These are phyloP conservation scores for Nettapus auritus DNA, from an alignment of 2,113 vertebrate genomes.

Conservation along the genomic window DNA sequence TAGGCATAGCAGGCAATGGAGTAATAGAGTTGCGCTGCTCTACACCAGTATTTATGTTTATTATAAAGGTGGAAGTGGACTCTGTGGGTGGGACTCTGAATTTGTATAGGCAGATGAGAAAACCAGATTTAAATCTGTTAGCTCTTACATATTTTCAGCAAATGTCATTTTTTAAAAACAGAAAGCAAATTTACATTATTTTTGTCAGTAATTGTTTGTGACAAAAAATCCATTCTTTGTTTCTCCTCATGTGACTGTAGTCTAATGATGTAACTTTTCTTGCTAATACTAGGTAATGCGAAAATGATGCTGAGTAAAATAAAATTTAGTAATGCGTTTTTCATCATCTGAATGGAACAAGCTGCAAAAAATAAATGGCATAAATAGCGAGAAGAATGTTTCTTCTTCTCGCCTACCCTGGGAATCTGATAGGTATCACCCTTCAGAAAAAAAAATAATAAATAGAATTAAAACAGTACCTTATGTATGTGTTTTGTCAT, in stretches of 20 bases:
- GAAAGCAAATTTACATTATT: not conserved
- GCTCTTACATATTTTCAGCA: not conserved
- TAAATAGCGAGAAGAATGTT: not conserved
- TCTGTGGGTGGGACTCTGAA: not conserved
- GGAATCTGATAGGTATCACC: not conserved
- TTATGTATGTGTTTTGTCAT: not conserved
- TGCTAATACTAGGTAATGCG: not conserved
- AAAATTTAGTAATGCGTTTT: not conserved
- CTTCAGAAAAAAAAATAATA: not conserved
- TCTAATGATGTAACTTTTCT: not conserved
- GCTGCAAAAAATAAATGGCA: not conserved
- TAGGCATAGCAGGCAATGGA: slow-evolving; percentile 10
- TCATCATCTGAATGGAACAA: not conserved
- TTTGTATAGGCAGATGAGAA: not conserved
- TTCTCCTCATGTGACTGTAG: not conserved
- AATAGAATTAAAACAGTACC: not conserved
- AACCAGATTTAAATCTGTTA: not conserved
- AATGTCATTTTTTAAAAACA: not conserved
- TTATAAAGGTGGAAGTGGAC: not conserved
- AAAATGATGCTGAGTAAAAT: not conserved
- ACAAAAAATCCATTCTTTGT: not conserved
- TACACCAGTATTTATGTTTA: not conserved
- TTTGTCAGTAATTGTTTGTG: not conserved
- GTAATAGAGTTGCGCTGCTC: not conserved
- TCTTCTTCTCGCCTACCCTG: not conserved